Conservation (phyloP, 2,888 invertebrate genomes). For the Drosophila histrio region DNA sequence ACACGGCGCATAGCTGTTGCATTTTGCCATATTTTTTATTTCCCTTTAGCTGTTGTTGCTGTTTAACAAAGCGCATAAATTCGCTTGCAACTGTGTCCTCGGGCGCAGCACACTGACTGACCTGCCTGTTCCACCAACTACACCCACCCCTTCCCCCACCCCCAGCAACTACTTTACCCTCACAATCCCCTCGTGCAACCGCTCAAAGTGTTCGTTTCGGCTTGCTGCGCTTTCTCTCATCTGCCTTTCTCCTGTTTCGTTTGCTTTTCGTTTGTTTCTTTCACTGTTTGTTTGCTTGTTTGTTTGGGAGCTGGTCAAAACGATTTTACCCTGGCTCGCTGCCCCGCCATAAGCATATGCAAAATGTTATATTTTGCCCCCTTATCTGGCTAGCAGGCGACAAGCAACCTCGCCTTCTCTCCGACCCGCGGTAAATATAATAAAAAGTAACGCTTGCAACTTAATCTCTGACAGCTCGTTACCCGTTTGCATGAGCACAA, state of each 20-base stretch:
- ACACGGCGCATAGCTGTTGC: slow-evolving; percentile 63
- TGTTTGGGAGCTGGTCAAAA: slow-evolving; percentile 77
- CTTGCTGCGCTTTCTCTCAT: slow-evolving; percentile 74
- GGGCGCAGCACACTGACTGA: slow-evolving; percentile 51
- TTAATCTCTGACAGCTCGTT: slow-evolving; percentile 82
- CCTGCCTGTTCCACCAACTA: slow-evolving; percentile 10
- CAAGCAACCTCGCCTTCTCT: slow-evolving; percentile 27
- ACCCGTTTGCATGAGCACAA: slow-evolving; percentile 80
- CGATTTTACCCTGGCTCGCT: slow-evolving; percentile 66
- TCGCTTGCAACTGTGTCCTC: slow-evolving; percentile 81
- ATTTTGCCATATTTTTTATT: slow-evolving; percentile 30
- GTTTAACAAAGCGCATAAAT: slow-evolving; percentile 82
- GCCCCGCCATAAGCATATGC: slow-evolving; percentile 68
- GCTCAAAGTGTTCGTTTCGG: slow-evolving; percentile 67
- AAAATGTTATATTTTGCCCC: slow-evolving; percentile 75
- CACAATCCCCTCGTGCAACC: neutral
- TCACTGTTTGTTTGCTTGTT: slow-evolving; percentile 54
- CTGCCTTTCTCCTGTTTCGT: slow-evolving; percentile 69
- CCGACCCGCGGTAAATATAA: slow-evolving; percentile 63
- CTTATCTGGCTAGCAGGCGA: slow-evolving; percentile 66
- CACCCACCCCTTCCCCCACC: neutral
- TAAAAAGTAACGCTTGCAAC: slow-evolving; percentile 80
- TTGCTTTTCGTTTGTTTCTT: slow-evolving; percentile 33
- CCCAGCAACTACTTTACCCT: too few species aligned
- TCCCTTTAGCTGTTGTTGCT: slow-evolving; percentile 65